Base-by-base conservation (phyloP, 2,888 invertebrate species). In the Catocala nupta region DNA sequence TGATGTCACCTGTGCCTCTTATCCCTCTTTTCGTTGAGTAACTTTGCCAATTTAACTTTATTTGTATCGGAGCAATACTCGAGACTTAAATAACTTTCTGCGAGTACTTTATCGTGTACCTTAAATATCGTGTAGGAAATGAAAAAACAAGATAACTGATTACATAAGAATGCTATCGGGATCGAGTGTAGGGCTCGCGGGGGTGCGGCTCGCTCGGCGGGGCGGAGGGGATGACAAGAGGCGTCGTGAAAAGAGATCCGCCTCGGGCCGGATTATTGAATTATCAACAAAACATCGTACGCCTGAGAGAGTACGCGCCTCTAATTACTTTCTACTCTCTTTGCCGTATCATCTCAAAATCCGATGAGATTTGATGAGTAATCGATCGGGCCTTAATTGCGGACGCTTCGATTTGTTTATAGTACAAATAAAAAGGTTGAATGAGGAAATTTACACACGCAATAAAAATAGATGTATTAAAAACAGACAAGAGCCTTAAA, bases 31-130 rank as follows among this genome's bases (percentile, higher is more conserved):
- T 70, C 77, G 73, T 68, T 70, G 58, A 68, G 66, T 76, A 93
- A 93, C 93, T 93, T 93, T 93, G 83, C 90, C 92, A 93, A 93
- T 93, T 93, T 93, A 93, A 93, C 93, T 93, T 93, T 92, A 92
- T 91, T 91, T 91, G 87, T 91, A 88, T 90, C 89, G 83, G 71
- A 72, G 78, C 83, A 85, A 91, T 91, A 92, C 90, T 90, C 81
- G 83, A 67, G 80, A 89, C 86, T 88, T 86, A 85, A 83, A 88
- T 83, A 90, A 92, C 86, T 92, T 92, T 87, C 84, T 80, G 74
- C 73, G 63, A 81, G 83, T 86, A 82, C 85, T 85, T 87, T 85
- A 82, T 81, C 82, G 81, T 77, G 48, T 44, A 59, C 74, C 77
- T 82, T 86, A 86, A 86, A 89, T 86, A 84, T 87, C 84, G 78